Percentiles rank a stretch among this genome's conserved stretches.
Conservation (phyloP, 2,797 vertebrate species). For the Onychomys leucogaster region DNA sequence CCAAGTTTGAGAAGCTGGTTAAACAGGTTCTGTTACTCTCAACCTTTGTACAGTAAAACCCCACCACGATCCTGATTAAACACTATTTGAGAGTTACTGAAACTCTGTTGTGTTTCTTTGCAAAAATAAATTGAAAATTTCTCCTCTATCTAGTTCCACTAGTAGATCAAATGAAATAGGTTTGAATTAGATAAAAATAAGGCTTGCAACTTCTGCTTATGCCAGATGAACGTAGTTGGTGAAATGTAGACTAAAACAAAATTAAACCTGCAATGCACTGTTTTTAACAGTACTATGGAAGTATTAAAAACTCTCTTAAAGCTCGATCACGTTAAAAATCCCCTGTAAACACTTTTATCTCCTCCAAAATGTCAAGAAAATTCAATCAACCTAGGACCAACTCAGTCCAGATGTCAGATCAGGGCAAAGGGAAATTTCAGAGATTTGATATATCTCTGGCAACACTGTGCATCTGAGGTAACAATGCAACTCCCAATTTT, state of each 20-base stretch:
- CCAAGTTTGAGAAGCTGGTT: not conserved
- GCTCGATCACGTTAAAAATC: not conserved
- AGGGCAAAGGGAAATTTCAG: not conserved
- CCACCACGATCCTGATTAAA: not conserved
- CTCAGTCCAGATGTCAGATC: not conserved
- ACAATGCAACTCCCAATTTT: not conserved
- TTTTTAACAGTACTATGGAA: not conserved
- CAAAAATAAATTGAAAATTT: not conserved
- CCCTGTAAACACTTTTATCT: conserved; percentile 1
- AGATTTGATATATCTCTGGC: not conserved
- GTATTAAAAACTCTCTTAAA: conserved; percentile 11
- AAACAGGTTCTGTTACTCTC: conserved; percentile 46
- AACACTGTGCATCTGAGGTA: not conserved
- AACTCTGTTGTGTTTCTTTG: not conserved
- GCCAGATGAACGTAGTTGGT: not conserved
- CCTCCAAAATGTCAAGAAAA: not conserved
- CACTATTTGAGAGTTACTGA: conserved; percentile 24
- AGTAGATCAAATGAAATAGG: conserved; percentile 26
- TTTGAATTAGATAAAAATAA: conserved; percentile 19
- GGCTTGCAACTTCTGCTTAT: not conserved
- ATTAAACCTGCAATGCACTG: not conserved
- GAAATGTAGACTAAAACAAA: conserved; percentile 6
- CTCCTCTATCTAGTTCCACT: not conserved
- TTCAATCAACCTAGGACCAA: not conserved
- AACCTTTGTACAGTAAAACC: conserved; percentile 36